phyloP scores from a whole-genome alignment of 2,797 vertebrate genomes.

The Chanos chanos region DNA sequence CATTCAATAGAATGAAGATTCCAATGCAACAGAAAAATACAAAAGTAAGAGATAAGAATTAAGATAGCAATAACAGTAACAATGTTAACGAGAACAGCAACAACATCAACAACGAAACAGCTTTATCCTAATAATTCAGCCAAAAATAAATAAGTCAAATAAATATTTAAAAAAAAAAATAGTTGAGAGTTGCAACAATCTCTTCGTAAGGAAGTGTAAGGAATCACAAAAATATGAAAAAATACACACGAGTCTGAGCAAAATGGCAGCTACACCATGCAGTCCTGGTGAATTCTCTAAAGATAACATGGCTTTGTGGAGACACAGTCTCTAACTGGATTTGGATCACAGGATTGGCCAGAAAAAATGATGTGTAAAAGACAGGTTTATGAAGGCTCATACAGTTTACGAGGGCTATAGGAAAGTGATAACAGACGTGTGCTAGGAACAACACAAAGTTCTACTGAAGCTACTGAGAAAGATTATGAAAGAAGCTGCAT shows the following conservation, averaged over 20 bases:
- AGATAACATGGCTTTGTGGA: neutral
- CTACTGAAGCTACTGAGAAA: neutral
- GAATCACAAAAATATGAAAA: neutral
- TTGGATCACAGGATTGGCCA: too few relatives aligned
- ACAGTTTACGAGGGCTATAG: neutral
- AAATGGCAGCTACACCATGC: neutral
- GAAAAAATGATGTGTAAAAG: too few relatives aligned
- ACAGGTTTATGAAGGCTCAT: neutral
- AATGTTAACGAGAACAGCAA: conserved; percentile 1
- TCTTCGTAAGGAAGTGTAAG: conserved; percentile 2
- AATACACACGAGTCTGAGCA: too few relatives aligned
- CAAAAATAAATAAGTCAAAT: conserved; percentile 24
- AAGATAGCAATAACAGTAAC: conserved; percentile 19
- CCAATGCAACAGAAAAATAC: neutral
- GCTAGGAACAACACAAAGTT: neutral
- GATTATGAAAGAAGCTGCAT: too few relatives aligned
- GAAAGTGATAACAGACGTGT: neutral
- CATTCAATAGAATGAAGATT: conserved; percentile 9
- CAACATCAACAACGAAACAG: conserved; percentile 21
- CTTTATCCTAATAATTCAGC: conserved; percentile 10
- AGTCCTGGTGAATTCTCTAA: neutral
- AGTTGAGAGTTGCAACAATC: neutral
- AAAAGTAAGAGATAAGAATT: conserved; percentile 21
- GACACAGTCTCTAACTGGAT: too few relatives aligned
- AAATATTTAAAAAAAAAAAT: conserved; percentile 16